phyloP scores from a whole-genome alignment of 1,140 invertebrate species.

The Ceratina calcarata region DNA sequence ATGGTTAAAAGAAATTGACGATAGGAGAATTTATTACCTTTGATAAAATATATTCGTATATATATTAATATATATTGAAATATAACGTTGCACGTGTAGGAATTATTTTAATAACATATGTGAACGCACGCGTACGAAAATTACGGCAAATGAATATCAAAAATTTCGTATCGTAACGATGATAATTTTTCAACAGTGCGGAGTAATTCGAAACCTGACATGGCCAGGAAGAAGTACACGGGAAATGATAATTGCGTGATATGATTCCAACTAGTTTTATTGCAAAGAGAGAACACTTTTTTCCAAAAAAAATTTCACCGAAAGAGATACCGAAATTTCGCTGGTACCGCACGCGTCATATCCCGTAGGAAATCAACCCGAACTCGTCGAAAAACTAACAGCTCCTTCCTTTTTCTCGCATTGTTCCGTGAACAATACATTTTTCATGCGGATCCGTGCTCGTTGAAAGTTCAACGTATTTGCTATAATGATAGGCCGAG shows the following conservation, averaged over 20 bases:
- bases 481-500: not conserved
- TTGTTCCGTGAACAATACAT: not conserved
- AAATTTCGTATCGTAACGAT: not conserved
- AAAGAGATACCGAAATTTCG: conserved; percentile 26
- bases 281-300: not conserved
- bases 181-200: not conserved
- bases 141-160: not conserved
- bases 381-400: conserved; percentile 31
- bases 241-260: not conserved
- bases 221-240: too few species aligned
- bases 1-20: too few species aligned
- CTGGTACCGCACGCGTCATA: not conserved
- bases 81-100: too few species aligned
- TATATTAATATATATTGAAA: too few species aligned
- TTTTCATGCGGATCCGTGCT: not conserved
- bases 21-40: too few species aligned
- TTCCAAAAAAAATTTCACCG: not conserved
- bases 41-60: too few species aligned
- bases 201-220: not conserved
- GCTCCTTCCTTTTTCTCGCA: not conserved
- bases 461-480: not conserved
- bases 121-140: not conserved
- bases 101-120: too few species aligned
- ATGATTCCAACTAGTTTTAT: not conserved
- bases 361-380: conserved; percentile 42